Percentiles rank a stretch among this genome's conserved stretches.
phyloP scores from a whole-genome alignment of 1,140 invertebrate species.

The Agraylea sexmaculata region DNA sequence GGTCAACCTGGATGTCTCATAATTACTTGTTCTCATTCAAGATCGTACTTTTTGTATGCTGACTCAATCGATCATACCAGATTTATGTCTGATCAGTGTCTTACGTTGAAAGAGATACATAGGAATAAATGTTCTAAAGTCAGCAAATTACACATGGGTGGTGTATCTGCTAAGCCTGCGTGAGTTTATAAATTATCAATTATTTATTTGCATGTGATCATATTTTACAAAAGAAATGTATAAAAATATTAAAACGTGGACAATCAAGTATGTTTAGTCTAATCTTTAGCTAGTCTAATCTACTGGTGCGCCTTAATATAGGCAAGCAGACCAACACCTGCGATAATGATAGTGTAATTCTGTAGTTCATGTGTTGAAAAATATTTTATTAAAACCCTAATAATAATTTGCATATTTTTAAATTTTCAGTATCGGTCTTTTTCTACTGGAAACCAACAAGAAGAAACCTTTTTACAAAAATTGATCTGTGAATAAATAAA shows the following conservation, averaged over 20 bases:
- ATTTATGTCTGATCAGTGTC: constrained; percentile 14
- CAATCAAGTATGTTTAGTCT: no score
- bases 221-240: no score
- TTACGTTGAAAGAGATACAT: constrained; percentile 12
- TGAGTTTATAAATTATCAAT: no score
- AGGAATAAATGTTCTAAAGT: constrained; percentile 13
- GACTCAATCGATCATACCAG: constrained; percentile 29
- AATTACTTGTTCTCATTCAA: constrained; percentile 31
- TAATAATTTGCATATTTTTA: no score
- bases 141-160: constrained; percentile 13
- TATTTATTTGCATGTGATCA: no score
- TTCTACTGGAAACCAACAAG: constrained; percentile 10
- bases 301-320: no score
- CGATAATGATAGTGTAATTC: no score
- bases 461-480: constrained; percentile 8
- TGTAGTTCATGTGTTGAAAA: no score
- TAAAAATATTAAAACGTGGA: constrained; percentile 9
- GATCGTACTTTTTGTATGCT: constrained; percentile 38
- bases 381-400: no score
- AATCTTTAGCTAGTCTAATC: no score
- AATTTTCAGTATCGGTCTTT: constrained; percentile 10
- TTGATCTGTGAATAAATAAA: neutral
- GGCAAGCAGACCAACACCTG: no score
- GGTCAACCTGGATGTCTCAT: constrained; percentile 47
- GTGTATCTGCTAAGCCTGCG: neutral